Evolutionary conservation across 2,113 vertebrate species (phyloP).

Genomic region (Brachyistius frenatus): DNA sequence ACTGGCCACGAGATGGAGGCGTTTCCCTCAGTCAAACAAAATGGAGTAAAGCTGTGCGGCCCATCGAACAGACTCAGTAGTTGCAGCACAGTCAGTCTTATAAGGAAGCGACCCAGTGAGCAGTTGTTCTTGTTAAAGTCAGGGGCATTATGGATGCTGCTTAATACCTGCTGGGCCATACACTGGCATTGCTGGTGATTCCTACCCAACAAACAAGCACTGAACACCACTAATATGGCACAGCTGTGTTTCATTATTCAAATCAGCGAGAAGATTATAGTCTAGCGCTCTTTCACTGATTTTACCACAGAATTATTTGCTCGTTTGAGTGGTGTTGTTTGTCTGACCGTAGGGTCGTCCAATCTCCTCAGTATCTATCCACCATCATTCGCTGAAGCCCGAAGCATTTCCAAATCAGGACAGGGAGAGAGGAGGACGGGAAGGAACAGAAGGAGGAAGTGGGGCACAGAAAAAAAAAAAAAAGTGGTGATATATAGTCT

Average conservation of each 20-base stretch:
- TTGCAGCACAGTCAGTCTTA: conserved; percentile 36
- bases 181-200: conserved; percentile 23
- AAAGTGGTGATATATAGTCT: conserved; percentile 51
- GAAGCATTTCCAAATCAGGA: conserved; percentile 83
- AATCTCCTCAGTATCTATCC: conserved; percentile 38
- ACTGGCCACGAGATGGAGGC: conserved; percentile 61
- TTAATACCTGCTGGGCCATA: conserved; percentile 39
- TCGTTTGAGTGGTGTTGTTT: conserved; percentile 8
- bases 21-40: conserved; percentile 36
- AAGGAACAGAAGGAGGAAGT: conserved; percentile 76
- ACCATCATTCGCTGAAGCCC: conserved; percentile 77
- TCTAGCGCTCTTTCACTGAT: conserved; percentile 3
- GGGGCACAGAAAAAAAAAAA: conserved; percentile 54
- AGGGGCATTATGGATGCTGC: conserved; percentile 5
- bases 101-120: conserved; percentile 29
- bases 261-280: not conserved
- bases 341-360: conserved; percentile 22
- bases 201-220: conserved; percentile 35
- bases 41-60: conserved; percentile 11
- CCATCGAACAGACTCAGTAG: conserved; percentile 20
- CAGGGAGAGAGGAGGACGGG: conserved; percentile 63
- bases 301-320: conserved; percentile 17
- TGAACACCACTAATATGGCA: conserved; percentile 15
- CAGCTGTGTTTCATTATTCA: conserved; percentile 37
- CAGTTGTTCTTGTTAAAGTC: conserved; percentile 18